A percentile compares a stretch with the other conserved stretches of the same genome.
phyloP scores from a whole-genome alignment of 2,888 invertebrate species.

The Callyntrura guangdongensis region DNA sequence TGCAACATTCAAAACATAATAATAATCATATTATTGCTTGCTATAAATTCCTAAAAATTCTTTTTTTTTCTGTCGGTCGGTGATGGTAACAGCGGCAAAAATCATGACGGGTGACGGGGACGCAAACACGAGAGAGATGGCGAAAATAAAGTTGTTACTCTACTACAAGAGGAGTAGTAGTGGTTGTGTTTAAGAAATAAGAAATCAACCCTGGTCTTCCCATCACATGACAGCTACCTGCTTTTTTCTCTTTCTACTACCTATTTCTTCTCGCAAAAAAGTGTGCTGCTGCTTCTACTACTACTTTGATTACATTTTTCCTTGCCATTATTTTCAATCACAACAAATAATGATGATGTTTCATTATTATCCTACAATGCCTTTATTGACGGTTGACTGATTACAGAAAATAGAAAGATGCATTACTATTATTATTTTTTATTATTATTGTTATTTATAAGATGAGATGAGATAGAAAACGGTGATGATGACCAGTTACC shows the following conservation, averaged over 20 bases:
- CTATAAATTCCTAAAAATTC: conserved; percentile 25
- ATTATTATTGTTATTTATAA: conserved; percentile 25
- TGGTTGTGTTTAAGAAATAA: neutral
- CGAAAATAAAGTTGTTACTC: too few relatives aligned
- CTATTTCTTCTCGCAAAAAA: neutral
- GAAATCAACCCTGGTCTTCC: neutral
- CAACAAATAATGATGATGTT: conserved; percentile 35
- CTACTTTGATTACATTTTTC: too few relatives aligned
- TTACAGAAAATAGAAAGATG: conserved; percentile 47
- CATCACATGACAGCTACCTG: neutral
- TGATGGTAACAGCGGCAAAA: neutral
- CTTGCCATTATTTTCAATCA: conserved; percentile 49
- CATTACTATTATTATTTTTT: conserved; percentile 28
- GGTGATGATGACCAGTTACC: conserved; percentile 7
- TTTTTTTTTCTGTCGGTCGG: conserved; percentile 6
- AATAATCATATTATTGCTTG: conserved; percentile 41
- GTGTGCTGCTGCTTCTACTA: too few relatives aligned
- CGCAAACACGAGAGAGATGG: neutral
- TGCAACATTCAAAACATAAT: conserved; percentile 38
- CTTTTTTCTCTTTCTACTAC: neutral
- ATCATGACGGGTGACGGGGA: neutral
- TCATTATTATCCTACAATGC: conserved; percentile 9
- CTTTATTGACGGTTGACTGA: conserved; percentile 62
- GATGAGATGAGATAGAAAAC: conserved; percentile 27
- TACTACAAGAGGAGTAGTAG: neutral